Evolutionary conservation across 2,888 invertebrate genomes (phyloP), one percentile per base, ranked within the genome.

Genomic region (Perithous albicinctus): DNA sequence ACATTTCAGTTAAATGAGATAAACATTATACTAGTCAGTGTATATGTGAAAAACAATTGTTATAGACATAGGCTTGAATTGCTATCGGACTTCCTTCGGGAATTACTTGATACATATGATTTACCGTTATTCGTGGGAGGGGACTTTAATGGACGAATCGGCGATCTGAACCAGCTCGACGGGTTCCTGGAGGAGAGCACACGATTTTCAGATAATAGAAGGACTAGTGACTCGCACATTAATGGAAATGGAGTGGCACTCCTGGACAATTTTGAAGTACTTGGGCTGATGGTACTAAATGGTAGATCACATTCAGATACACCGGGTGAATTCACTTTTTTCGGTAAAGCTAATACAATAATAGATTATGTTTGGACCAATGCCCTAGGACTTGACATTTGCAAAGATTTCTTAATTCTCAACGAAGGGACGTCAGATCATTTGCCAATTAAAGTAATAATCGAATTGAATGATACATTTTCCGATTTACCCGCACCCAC

Each of bases 381-480:
- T 18, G 26, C 32, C 12, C 7, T n/a, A 20, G 48, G 61, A n/a
- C 35, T 72, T 2, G n/a, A 61, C 3, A 32, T 72, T 23, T 61
- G 43, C 8, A 35, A 43, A 18, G 72, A 72, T 20, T 72, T 72
- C 4, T 18, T 18, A 6, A 35, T 72, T 2, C 15, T 72, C 1
- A 72, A 48, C 35, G 46, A 46, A 7, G 72, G 72, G 2, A 61
- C 72, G 0, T 72, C 61, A 5, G 72, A 72, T 23, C 61, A 72
- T 12, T 23, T 61, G n/a, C 61, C 72, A 7, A 59, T 72, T 3
- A 43, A 61, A 35, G 20, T 61, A 18, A 48, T 7, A n/a, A 46
- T 43, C 1, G 64, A 23, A 64, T n/a, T n/a, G n/a, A n/a, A n/a
- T n/a, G n/a, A n/a, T n/a, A n/a, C n/a, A n/a, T n/a, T n/a, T n/a